phyloP scores from a whole-genome alignment of 2,888 invertebrate genomes.

The Eristalis arbustorum region DNA sequence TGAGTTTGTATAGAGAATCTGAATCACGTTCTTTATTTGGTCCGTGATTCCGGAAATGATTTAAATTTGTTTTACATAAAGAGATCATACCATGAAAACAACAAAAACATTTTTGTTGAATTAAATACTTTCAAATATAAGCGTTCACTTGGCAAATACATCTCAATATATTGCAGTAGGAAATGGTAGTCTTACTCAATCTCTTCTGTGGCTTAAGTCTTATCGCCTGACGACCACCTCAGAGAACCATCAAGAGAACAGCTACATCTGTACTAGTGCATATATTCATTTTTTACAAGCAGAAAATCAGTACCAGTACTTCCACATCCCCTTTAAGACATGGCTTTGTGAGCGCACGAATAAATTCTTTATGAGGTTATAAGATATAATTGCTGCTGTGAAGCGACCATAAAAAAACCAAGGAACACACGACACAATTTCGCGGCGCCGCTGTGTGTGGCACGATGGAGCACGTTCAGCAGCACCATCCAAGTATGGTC shows the following conservation, averaged over 20 bases:
- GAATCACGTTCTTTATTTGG: too few relatives aligned
- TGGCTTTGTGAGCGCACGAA: neutral
- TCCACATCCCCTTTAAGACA: neutral
- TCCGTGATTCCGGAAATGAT: too few relatives aligned
- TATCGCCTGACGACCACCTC: neutral
- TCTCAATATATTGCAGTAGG: too few relatives aligned
- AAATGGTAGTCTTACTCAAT: too few relatives aligned
- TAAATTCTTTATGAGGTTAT: slow-evolving; percentile 29
- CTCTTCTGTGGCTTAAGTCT: too few relatives aligned
- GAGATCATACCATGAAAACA: too few relatives aligned
- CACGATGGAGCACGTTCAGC: slow-evolving; percentile 57
- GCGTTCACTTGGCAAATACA: too few relatives aligned
- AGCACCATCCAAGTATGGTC: slow-evolving; percentile 46
- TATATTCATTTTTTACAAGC: slow-evolving; percentile 4
- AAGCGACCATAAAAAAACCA: neutral
- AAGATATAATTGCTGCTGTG: slow-evolving; percentile 38
- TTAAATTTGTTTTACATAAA: too few relatives aligned
- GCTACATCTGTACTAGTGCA: too few relatives aligned
- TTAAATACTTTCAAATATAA: too few relatives aligned
- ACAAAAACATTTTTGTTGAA: too few relatives aligned
- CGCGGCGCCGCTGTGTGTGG: slow-evolving; percentile 59
- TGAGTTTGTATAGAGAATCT: too few relatives aligned
- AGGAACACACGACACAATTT: slow-evolving; percentile 9
- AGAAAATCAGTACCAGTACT: slow-evolving; percentile 7
- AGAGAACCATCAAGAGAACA: neutral